phyloP scores from a whole-genome alignment of 2,888 invertebrate species.

The Dione vanillae region DNA sequence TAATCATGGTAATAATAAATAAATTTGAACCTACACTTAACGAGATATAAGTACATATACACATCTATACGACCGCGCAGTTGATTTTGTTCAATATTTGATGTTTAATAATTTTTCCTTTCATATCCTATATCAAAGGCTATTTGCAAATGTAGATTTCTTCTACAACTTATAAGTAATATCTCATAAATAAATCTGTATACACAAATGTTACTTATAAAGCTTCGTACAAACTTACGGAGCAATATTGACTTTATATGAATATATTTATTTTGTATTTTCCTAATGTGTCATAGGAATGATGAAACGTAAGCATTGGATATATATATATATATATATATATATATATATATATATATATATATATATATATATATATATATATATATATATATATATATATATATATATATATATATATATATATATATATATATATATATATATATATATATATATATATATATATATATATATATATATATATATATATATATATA shows the following conservation, averaged over 20 bases:
- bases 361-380: too few relatives aligned
- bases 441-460: too few relatives aligned
- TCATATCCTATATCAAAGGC: conserved; percentile 15
- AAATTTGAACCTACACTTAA: background rate
- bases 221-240: background rate
- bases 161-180: conserved; percentile 21
- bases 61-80: background rate
- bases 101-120: conserved; percentile 16
- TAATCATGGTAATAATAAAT: too few relatives aligned
- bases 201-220: conserved; percentile 17
- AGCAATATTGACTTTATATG: conserved; percentile 9
- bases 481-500: too few relatives aligned
- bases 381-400: too few relatives aligned
- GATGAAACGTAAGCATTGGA: too few relatives aligned
- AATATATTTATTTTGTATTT: background rate
- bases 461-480: too few relatives aligned
- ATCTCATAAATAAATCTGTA: conserved; percentile 25
- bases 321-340: too few relatives aligned
- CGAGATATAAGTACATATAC: background rate
- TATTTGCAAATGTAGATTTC: conserved; percentile 22
- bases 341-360: too few relatives aligned
- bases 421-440: too few relatives aligned
- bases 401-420: too few relatives aligned
- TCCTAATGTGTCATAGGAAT: background rate
- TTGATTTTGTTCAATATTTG: background rate